phyloP scores from a whole-genome alignment of 2,888 invertebrate species.

The Malthinus flaveolus region DNA sequence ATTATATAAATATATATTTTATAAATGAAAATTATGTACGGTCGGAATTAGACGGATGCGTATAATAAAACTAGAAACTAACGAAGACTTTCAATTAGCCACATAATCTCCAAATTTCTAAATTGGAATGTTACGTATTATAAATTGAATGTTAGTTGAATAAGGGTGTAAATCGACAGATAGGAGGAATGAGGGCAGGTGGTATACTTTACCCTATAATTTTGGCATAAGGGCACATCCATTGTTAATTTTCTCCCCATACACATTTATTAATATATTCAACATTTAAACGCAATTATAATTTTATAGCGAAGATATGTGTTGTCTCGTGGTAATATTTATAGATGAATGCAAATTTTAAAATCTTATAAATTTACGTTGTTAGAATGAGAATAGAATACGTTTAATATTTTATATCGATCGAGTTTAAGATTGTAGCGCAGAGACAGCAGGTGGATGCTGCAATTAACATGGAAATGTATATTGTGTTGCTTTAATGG shows the following conservation, averaged over 20 bases:
- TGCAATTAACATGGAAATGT: constrained; percentile 53
- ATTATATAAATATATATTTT: too few species aligned
- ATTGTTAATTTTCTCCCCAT: constrained; percentile 33
- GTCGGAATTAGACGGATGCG: too few species aligned
- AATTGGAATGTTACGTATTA: constrained; percentile 29
- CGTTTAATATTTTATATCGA: constrained; percentile 40
- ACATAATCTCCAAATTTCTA: constrained; percentile 10
- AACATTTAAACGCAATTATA: constrained; percentile 40
- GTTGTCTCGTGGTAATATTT: constrained; percentile 30
- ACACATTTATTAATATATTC: constrained; percentile 40
- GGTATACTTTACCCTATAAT: constrained; percentile 44
- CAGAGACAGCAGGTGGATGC: constrained; percentile 46
- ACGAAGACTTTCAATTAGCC: constrained; percentile 3
- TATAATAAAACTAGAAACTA: neutral
- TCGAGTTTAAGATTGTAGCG: constrained; percentile 42
- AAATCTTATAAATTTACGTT: constrained; percentile 33
- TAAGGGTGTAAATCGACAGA: constrained; percentile 29
- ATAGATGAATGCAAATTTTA: constrained; percentile 33
- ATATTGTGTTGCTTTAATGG: constrained; percentile 53
- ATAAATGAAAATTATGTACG: too few species aligned
- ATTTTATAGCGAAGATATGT: constrained; percentile 31
- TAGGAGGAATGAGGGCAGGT: constrained; percentile 36
- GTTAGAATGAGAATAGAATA: constrained; percentile 30
- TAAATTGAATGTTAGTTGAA: constrained; percentile 34
- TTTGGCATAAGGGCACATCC: constrained; percentile 40